phyloP scores from a whole-genome alignment of 2,113 vertebrate genomes.

The Macrotus californicus region DNA sequence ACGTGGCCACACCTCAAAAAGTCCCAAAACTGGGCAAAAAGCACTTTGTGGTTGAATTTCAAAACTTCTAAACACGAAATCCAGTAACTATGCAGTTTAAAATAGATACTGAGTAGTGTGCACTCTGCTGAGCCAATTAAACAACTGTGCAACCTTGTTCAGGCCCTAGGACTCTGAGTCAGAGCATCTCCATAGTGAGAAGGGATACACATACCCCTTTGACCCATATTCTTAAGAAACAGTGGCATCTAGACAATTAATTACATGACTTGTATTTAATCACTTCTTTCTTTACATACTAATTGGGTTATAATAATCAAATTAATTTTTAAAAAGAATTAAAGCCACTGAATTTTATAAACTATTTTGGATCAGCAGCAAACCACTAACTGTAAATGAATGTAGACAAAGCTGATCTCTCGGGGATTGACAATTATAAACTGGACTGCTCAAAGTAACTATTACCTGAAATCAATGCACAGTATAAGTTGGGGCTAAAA shows the following conservation, averaged over 20 bases:
- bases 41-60: background rate
- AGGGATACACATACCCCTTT: background rate
- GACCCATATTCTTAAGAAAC: background rate
- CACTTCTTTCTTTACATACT: background rate
- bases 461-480: background rate
- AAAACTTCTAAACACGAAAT: background rate
- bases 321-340: background rate
- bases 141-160: background rate
- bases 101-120: background rate
- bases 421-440: background rate
- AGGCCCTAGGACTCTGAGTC: background rate
- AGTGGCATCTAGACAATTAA: background rate
- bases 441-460: background rate
- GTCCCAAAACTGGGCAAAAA: background rate
- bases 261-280: background rate
- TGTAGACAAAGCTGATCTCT: background rate
- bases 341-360: slow-evolving; percentile 30
- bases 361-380: slow-evolving; percentile 1
- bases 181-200: background rate
- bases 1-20: background rate
- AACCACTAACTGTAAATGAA: background rate
- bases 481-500: background rate
- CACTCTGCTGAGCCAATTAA: background rate
- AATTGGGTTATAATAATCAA: background rate
- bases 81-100: background rate